Conservation (phyloP, 2,888 invertebrate genomes). For the Volucella inflata region DNA sequence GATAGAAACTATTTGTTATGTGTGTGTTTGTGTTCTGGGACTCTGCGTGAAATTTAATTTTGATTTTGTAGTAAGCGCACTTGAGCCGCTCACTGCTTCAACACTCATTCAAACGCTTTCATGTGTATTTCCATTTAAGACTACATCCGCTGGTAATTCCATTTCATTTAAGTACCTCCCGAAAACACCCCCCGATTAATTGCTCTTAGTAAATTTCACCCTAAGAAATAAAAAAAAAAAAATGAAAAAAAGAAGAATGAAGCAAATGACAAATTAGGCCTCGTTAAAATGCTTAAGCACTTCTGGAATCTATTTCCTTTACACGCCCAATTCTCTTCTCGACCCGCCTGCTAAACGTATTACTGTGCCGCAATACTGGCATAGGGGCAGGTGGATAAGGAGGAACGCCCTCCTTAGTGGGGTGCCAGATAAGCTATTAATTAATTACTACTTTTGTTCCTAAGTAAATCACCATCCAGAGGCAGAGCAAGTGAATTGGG, state of each 20-base stretch:
- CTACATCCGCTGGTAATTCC: too few relatives aligned
- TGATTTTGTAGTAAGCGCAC: too few relatives aligned
- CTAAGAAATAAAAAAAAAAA: not conserved
- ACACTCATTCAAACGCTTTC: too few relatives aligned
- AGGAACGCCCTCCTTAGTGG: not conserved
- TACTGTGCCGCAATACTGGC: conserved; percentile 2
- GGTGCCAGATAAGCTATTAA: conserved; percentile 71
- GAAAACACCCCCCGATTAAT: too few relatives aligned
- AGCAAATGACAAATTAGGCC: conserved; percentile 66
- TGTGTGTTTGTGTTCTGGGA: too few relatives aligned
- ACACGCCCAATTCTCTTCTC: conserved; percentile 10
- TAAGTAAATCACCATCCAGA: conserved; percentile 69
- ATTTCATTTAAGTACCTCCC: too few relatives aligned
- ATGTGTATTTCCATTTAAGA: too few relatives aligned
- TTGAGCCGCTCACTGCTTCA: too few relatives aligned
- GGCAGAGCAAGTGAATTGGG: conserved; percentile 19
- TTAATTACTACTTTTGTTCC: conserved; percentile 70
- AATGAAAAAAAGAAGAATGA: not conserved
- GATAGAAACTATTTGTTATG: too few relatives aligned
- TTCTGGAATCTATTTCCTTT: conserved; percentile 55
- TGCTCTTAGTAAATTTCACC: not conserved
- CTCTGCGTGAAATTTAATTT: too few relatives aligned
- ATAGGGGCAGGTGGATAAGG: not conserved
- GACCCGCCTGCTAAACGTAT: not conserved
- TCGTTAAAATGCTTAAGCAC: conserved; percentile 72